A percentile compares a stretch with the other conserved stretches of the same genome.
These are phyloP conservation scores for Phymanthus crucifer DNA, from an alignment of 92 coral and sea anemone genomes.

Conservation along the genomic window DNA sequence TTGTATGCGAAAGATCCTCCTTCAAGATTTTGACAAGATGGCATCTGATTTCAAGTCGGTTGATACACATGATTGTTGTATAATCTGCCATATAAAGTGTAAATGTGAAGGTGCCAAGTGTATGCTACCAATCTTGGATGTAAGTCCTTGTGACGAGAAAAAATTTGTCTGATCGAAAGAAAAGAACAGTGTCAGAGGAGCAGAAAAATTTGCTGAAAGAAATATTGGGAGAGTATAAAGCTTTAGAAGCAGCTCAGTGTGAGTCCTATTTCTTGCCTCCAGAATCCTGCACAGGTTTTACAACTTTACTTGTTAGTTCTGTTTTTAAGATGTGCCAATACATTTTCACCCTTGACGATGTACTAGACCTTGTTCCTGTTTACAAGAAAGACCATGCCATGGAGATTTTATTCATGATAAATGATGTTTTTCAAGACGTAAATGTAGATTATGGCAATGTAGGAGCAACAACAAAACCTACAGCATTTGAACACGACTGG, in stretches of 20 bases:
- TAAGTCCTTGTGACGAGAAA: slow-evolving; percentile 12
- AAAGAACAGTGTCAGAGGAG: slow-evolving; percentile 17
- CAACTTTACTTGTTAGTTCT: slow-evolving; percentile 26
- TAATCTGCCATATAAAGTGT: slow-evolving; percentile 25
- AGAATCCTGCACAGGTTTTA: slow-evolving; percentile 53
- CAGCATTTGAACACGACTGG: not conserved
- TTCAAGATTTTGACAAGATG: slow-evolving; percentile 14
- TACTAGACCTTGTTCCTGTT: slow-evolving; percentile 40
- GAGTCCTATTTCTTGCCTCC: slow-evolving; percentile 9
- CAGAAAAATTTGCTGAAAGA: slow-evolving; percentile 18
- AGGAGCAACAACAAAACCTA: not conserved
- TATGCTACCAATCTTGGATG: slow-evolving; percentile 14
- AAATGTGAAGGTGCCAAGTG: slow-evolving; percentile 17
- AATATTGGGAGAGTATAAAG: slow-evolving; percentile 11
- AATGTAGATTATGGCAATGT: slow-evolving; percentile 7
- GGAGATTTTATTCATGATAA: slow-evolving; percentile 46
- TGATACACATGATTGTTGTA: slow-evolving; percentile 23
- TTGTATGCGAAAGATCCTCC: slow-evolving; percentile 33
- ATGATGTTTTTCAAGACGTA: slow-evolving; percentile 52
- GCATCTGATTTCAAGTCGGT: not conserved
- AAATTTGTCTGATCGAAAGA: not conserved
- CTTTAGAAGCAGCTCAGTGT: not conserved
- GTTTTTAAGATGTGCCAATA: slow-evolving; percentile 49
- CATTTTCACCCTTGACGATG: slow-evolving; percentile 36
- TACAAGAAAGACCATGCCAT: slow-evolving; percentile 46